A percentile compares a stretch with the other conserved stretches of the same genome.
phyloP scores from a whole-genome alignment of 2,113 vertebrate genomes.

The Beaufortia kweichowensis region DNA sequence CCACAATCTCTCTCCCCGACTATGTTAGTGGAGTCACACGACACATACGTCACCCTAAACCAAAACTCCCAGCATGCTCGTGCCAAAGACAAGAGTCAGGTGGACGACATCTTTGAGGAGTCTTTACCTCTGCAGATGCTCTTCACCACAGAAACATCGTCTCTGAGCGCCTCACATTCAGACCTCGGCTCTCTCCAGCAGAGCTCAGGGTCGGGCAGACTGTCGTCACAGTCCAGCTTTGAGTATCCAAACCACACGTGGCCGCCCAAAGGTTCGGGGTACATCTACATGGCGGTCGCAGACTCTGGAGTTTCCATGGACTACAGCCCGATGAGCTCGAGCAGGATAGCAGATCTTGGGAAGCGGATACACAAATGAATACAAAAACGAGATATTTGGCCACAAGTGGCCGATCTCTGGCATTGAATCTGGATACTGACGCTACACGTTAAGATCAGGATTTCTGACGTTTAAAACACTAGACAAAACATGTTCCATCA shows the following conservation, averaged over 20 bases:
- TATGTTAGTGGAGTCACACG: constrained; percentile 69
- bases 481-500: background rate
- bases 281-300: constrained; percentile 78
- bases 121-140: constrained; percentile 61
- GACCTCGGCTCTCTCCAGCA: constrained; percentile 69
- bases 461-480: constrained; percentile 11
- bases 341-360: constrained; percentile 55
- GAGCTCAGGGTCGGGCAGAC: constrained; percentile 62
- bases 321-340: constrained; percentile 75
- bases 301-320: constrained; percentile 83
- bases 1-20: constrained; percentile 55
- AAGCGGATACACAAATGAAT: constrained; percentile 72
- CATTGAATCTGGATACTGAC: constrained; percentile 54
- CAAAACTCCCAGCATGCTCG: constrained; percentile 54
- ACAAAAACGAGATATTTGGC: constrained; percentile 71
- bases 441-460: background rate
- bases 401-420: constrained; percentile 49
- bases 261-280: constrained; percentile 66
- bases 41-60: constrained; percentile 79
- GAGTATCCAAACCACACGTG: constrained; percentile 76
- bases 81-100: constrained; percentile 36
- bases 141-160: constrained; percentile 58
- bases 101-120: constrained; percentile 64
- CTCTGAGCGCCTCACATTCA: constrained; percentile 63
- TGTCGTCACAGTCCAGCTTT: constrained; percentile 74